Percentiles rank a stretch among this genome's conserved stretches.
These are phyloP conservation scores for Meloe dianella DNA, from an alignment of 2,888 invertebrate species.

Conservation along the genomic window DNA sequence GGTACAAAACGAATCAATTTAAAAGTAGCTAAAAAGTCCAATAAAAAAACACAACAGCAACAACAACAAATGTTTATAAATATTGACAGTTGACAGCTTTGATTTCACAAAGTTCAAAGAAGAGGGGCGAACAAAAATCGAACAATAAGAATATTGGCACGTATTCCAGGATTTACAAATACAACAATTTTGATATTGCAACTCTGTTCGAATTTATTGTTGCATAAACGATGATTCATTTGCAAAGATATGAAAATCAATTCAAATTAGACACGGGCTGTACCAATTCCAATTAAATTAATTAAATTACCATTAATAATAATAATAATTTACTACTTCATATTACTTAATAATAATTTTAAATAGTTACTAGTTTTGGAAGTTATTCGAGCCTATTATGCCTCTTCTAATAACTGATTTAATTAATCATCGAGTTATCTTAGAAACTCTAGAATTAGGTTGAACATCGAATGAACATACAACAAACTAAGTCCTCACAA, in stretches of 20 bases:
- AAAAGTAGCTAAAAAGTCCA: too few species aligned
- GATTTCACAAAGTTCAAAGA: background rate
- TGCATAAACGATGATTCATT: background rate
- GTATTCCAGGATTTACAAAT: background rate
- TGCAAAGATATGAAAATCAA: background rate
- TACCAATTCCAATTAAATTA: background rate
- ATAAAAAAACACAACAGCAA: too few species aligned
- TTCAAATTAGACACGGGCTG: background rate
- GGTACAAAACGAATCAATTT: too few species aligned
- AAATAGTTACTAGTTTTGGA: background rate
- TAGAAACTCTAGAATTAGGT: slow-evolving; percentile 4
- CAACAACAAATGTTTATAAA: background rate
- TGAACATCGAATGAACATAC: slow-evolving; percentile 1
- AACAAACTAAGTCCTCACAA: background rate
- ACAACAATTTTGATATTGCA: background rate
- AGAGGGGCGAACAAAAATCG: background rate
- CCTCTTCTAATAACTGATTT: background rate
- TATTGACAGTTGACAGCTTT: background rate
- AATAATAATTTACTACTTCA: background rate
- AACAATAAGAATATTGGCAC: background rate
- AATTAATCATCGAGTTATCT: slow-evolving; percentile 5
- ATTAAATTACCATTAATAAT: slow-evolving; percentile 3
- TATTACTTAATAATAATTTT: slow-evolving; percentile 12
- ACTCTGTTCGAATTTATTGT: background rate
- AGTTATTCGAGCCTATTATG: background rate